Base-by-base conservation (phyloP, 2,888 invertebrate genomes). In the Cataglyphis altisquamis region DNA sequence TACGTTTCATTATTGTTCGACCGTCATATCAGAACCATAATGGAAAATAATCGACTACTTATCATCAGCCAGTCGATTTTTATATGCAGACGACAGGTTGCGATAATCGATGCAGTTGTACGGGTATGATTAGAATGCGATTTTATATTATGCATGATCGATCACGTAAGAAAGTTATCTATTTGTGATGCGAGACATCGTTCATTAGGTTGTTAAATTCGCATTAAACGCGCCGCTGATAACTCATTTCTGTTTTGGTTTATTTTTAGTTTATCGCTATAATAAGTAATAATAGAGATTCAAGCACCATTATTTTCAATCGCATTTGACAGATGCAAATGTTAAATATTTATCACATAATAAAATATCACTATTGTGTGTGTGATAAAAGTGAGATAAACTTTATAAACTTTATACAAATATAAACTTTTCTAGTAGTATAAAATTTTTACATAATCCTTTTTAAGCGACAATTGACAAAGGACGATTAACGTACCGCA, bases 111-210 rank as follows among this genome's bases (percentile, higher is more conserved):
- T 57, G 77, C 32, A 57, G 63, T 74, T 29, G 52, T 57, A 39
- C 63, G 75, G 75, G 52, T 57, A 39, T 63, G 75, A 80, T 88
- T 84, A 88, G 74, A 85, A 88, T 85, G 72, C 81, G 52, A 75
- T 87, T 84, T 80, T 72, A 60, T 70, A 84, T 88, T 84, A 80
- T 82, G 84, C 78, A 80, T 85, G 75, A 87, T 85, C 78, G 81
- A 88, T 87, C 81, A 75, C 62, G 48, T 72, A 70, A 85, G 63
- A 85, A 74, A 52, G 80, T 82, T 86, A 63, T 80, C 82, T 82
- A 70, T 86, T 86, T 80, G 60, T 57, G 25, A 18, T 29, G 29
- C 36, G 63, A 74, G 48, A 36, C 18, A 3, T 0, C 8, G 21
- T 36, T 75, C 52, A 18, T 66, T 25, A 66, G 21, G 25, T 67